Conservation (phyloP, 1,140 invertebrate species). For the Pogonus chalceus region DNA sequence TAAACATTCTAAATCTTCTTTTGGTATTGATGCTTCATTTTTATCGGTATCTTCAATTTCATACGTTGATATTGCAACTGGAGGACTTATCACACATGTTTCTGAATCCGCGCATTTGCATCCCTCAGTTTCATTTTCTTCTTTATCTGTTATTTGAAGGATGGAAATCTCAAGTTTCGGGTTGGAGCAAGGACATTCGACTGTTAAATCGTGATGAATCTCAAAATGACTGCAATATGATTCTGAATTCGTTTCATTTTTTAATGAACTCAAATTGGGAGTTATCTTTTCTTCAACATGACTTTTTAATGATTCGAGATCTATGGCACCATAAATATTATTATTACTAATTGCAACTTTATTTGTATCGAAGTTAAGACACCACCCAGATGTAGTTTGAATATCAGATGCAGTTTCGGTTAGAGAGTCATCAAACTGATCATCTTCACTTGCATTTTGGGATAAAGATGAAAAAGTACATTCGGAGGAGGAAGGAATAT, state of each 20-base stretch:
- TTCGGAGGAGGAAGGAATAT: neutral
- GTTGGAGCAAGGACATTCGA: slow-evolving; percentile 23
- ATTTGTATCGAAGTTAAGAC: neutral
- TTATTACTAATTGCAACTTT: neutral
- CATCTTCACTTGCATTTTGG: neutral
- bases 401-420: neutral
- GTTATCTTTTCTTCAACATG: no score
- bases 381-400: neutral
- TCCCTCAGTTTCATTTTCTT: no score
- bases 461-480: neutral
- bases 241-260: neutral
- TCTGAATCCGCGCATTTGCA: no score
- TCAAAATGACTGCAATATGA: slow-evolving; percentile 22
- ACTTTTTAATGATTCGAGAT: neutral
- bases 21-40: slow-evolving; percentile 15
- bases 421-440: neutral
- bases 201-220: slow-evolving; percentile 17
- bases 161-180: no score
- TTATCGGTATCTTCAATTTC: slow-evolving; percentile 20
- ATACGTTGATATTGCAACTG: slow-evolving; percentile 8
- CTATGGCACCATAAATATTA: neutral
- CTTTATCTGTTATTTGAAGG: no score
- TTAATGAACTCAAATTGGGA: no score
- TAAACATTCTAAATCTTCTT: no score
- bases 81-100: neutral